A percentile compares a stretch with the other conserved stretches of the same genome.
These are phyloP conservation scores for Chrysocyon brachyurus DNA, from an alignment of 2,797 vertebrate genomes.

Conservation along the genomic window DNA sequence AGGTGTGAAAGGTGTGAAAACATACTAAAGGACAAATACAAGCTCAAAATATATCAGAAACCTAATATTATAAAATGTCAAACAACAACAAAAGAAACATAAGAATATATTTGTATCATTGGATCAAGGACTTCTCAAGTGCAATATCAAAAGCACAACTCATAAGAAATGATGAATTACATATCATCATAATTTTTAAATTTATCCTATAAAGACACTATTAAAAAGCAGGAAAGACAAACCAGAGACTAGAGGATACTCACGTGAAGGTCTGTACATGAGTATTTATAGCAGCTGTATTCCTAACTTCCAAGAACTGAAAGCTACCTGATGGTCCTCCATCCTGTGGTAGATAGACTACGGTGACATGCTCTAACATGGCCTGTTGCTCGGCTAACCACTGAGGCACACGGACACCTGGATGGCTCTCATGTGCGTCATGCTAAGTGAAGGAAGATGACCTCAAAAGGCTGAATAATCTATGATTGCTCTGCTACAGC, in stretches of 20 bases:
- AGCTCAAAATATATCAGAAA: not conserved
- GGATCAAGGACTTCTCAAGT: not conserved
- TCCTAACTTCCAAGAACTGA: not conserved
- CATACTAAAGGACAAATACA: not conserved
- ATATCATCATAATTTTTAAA: not conserved
- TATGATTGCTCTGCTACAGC: accelerated
- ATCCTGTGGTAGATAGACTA: not conserved
- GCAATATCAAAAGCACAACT: not conserved
- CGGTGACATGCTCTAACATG: accelerated
- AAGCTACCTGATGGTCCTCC: not conserved
- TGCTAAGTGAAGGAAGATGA: not conserved
- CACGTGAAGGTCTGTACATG: not conserved
- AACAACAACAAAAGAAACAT: not conserved
- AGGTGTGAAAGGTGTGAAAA: not conserved
- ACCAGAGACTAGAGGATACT: not conserved
- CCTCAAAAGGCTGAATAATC: not conserved
- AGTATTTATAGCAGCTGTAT: not conserved
- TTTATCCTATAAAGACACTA: not conserved
- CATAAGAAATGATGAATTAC: not conserved
- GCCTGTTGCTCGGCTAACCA: no score
- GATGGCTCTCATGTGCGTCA: not conserved
- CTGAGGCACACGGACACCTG: accelerated
- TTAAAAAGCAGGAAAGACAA: not conserved
- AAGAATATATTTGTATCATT: not conserved
- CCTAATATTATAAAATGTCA: not conserved